phyloP scores from a whole-genome alignment of 2,113 vertebrate genomes.

The Ophiodon elongatus region DNA sequence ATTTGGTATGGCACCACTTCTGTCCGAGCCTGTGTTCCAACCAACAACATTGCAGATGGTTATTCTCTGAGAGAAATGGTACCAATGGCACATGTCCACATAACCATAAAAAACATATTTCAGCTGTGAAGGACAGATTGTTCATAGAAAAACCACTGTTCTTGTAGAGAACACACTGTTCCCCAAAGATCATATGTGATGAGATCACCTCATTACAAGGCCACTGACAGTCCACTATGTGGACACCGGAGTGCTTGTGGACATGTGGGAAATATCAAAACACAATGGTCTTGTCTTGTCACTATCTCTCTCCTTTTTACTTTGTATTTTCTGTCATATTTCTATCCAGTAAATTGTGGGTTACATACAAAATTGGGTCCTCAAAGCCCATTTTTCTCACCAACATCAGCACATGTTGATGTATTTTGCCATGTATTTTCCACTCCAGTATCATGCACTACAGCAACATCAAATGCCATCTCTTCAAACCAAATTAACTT shows the following conservation, averaged over 20 bases:
- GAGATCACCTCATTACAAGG: slow-evolving; percentile 64
- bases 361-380: background rate
- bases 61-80: slow-evolving; percentile 40
- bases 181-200: slow-evolving; percentile 60
- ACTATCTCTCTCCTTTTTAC: slow-evolving; percentile 1
- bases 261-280: slow-evolving; percentile 51
- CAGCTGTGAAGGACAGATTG: slow-evolving; percentile 67
- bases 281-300: slow-evolving; percentile 4
- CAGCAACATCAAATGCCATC: slow-evolving; percentile 21
- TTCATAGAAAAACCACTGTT: slow-evolving; percentile 53
- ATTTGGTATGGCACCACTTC: slow-evolving; percentile 34
- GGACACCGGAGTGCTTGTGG: slow-evolving; percentile 44
- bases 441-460: background rate
- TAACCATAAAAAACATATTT: slow-evolving; percentile 66
- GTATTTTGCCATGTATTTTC: slow-evolving; percentile 20
- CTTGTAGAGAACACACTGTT: slow-evolving; percentile 58
- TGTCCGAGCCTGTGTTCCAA: slow-evolving; percentile 30
- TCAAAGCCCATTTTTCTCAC: slow-evolving; percentile 2
- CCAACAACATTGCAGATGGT: slow-evolving; percentile 50
- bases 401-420: background rate
- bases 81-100: slow-evolving; percentile 55
- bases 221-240: slow-evolving; percentile 41
- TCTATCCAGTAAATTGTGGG: background rate
- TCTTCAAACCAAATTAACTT: slow-evolving; percentile 15
- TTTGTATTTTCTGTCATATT: background rate